A percentile compares a stretch with the other conserved stretches of the same genome.
Evolutionary conservation across 2,888 invertebrate genomes (phyloP).

Genomic region (Microctonus hyperodae): DNA sequence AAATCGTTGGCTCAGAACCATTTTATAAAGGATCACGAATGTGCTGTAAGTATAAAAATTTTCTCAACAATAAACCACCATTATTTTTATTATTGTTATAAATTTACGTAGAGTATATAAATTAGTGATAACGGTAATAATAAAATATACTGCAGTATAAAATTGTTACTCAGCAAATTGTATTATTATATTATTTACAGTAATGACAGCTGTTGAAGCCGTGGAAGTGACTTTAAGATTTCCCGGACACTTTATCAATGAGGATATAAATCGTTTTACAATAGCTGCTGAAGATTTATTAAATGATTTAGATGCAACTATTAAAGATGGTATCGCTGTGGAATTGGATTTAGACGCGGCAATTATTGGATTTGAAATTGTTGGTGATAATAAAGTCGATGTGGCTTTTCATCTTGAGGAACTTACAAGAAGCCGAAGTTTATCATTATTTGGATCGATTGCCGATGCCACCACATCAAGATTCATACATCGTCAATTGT

Average conservation of each 20-base stretch:
- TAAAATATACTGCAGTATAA: not conserved
- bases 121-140: not conserved
- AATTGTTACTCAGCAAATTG: not conserved
- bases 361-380: conserved; percentile 64
- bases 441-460: conserved; percentile 64
- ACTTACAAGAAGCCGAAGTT: conserved; percentile 70
- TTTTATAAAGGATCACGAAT: conserved; percentile 68
- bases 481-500: conserved; percentile 67
- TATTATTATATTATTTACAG: conserved; percentile 61
- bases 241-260: conserved; percentile 67
- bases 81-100: no score
- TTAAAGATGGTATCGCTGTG: conserved; percentile 54
- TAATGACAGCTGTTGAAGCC: conserved; percentile 75
- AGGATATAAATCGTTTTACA: conserved; percentile 52
- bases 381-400: conserved; percentile 79
- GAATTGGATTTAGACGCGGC: conserved; percentile 57
- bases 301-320: conserved; percentile 55
- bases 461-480: conserved; percentile 73
- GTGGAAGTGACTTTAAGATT: conserved; percentile 80
- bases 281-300: conserved; percentile 55
- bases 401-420: conserved; percentile 81
- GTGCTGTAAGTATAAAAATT: conserved; percentile 64
- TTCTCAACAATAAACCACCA: not conserved
- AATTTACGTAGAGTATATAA: not conserved
- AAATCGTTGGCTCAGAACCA: conserved; percentile 69